A percentile compares a stretch with the other conserved stretches of the same genome.
These are phyloP conservation scores for Apaloderma vittatum DNA, from an alignment of 2,113 vertebrate species.

Conservation along the genomic window DNA sequence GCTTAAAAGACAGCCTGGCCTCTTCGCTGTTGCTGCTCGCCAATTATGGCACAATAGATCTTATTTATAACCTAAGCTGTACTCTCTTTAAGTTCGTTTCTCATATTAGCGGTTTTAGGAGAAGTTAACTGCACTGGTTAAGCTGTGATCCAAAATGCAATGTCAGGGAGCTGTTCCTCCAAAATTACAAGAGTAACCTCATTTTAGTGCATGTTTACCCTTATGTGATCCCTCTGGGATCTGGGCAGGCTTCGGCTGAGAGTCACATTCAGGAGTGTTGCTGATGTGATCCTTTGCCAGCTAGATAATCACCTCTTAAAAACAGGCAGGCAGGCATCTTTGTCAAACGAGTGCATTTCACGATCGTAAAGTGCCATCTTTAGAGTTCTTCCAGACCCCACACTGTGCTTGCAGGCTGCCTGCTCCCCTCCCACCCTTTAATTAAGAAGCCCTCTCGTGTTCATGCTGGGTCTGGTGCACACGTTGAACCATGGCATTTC, in stretches of 20 bases:
- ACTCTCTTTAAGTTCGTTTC: background rate
- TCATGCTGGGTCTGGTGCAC: background rate
- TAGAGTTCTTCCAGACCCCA: background rate
- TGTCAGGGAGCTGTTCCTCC: background rate
- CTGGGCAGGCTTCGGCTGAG: background rate
- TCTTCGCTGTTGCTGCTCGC: background rate
- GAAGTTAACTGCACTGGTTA: background rate
- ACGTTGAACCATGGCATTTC: background rate
- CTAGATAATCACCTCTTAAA: background rate
- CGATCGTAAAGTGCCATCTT: background rate
- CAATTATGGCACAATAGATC: background rate
- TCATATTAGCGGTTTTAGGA: background rate
- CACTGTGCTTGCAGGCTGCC: conserved; percentile 9
- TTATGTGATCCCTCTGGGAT: background rate
- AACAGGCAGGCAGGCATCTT: background rate
- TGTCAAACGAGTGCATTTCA: background rate
- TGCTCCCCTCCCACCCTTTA: background rate
- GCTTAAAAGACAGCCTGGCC: background rate
- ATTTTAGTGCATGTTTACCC: background rate
- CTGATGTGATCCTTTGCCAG: conserved; percentile 3
- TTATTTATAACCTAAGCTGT: background rate
- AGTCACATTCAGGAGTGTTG: background rate
- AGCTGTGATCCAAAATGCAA: background rate
- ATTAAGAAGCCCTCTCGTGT: background rate
- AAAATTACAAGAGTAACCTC: background rate